Percentiles rank a stretch among this genome's conserved stretches.
These are phyloP conservation scores for Scolopax mira DNA, from an alignment of 2,113 vertebrate species.

Conservation along the genomic window DNA sequence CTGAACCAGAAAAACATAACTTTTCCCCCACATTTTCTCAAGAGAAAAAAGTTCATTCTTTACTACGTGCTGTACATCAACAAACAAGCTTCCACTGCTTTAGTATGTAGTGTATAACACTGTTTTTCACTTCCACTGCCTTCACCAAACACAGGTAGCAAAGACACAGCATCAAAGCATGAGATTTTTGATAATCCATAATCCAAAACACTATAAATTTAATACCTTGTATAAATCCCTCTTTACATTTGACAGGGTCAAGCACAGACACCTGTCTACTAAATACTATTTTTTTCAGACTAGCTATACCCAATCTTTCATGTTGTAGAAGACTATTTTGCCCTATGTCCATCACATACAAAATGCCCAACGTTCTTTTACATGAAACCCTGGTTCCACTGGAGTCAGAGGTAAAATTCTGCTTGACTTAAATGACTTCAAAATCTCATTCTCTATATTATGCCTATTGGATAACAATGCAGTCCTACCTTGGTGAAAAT, in stretches of 20 bases:
- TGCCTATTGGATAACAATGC: background rate
- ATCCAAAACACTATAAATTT: background rate
- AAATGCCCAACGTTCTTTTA: background rate
- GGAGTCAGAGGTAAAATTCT: background rate
- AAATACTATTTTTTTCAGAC: background rate
- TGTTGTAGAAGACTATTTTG: background rate
- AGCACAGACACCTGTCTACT: rapidly evolving
- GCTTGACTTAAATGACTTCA: background rate
- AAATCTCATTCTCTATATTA: background rate
- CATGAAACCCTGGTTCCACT: background rate
- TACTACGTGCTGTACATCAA: background rate
- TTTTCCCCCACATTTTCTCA: background rate
- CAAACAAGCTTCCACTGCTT: background rate
- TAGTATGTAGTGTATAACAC: background rate
- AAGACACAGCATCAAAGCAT: background rate
- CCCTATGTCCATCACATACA: background rate
- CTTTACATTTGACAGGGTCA: background rate
- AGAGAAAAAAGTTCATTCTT: background rate
- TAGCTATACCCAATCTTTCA: background rate
- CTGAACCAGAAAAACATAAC: background rate
- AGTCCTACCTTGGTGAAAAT: background rate
- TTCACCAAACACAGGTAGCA: background rate
- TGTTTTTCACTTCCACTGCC: background rate
- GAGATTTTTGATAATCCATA: background rate
- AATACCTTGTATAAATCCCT: background rate